Conservation (phyloP, 2,797 vertebrate genomes). For the Tympanoctomys barrerae region DNA sequence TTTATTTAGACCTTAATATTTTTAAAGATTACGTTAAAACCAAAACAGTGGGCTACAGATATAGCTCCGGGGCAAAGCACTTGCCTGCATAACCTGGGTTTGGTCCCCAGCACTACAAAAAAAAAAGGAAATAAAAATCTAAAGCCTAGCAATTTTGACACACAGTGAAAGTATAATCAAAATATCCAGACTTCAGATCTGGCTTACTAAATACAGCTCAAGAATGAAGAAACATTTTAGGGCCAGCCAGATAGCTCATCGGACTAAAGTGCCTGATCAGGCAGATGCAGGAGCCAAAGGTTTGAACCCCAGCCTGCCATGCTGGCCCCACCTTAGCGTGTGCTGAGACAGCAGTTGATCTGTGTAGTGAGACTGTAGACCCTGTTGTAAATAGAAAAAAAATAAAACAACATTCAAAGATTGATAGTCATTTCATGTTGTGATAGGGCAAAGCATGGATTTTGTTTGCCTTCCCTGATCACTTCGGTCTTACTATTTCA, state of each 20-base stretch:
- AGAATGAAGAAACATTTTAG: constrained; percentile 56
- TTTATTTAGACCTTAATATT: not conserved
- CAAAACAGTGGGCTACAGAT: not conserved
- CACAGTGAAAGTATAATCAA: constrained; percentile 60
- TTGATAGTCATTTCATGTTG: constrained; percentile 83
- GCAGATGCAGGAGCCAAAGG: too few relatives aligned
- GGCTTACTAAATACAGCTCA: constrained; percentile 54
- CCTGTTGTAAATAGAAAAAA: too few relatives aligned
- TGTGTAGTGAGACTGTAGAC: too few relatives aligned
- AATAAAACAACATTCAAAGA: not conserved
- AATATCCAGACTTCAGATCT: constrained; percentile 66
- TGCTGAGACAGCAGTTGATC: too few relatives aligned
- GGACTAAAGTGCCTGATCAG: too few relatives aligned
- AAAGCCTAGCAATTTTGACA: constrained; percentile 50
- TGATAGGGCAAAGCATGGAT: constrained; percentile 89
- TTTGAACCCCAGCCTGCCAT: too few relatives aligned
- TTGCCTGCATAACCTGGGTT: not conserved
- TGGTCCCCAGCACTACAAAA: not conserved
- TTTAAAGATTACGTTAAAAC: not conserved
- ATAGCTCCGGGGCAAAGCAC: not conserved
- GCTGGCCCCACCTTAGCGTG: too few relatives aligned
- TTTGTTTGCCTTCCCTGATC: constrained; percentile 87
- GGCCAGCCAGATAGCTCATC: too few relatives aligned
- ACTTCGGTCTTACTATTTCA: constrained; percentile 88
- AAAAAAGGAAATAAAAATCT: not conserved